Evolutionary conservation across 1,140 invertebrate genomes (phyloP).

Genomic region (Drosophila pallidifrons): DNA sequence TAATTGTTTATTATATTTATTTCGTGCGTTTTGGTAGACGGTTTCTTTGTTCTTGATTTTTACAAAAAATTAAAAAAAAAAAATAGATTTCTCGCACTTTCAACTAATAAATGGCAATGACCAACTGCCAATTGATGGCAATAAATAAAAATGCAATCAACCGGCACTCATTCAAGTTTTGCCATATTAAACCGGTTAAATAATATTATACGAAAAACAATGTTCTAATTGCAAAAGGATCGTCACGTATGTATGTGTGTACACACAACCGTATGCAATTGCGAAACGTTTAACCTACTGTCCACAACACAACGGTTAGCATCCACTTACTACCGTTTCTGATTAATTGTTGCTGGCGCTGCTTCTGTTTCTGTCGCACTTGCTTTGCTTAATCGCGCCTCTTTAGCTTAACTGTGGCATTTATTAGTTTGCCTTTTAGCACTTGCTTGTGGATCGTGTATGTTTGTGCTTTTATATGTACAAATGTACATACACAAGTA

Average conservation of each 20-base stretch:
- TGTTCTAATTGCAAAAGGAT: constrained; percentile 24
- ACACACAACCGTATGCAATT: background rate
- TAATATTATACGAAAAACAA: constrained; percentile 5
- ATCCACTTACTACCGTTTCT: constrained; percentile 30
- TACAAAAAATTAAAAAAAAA: too few species aligned
- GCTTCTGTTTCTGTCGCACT: background rate
- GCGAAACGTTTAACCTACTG: constrained; percentile 20
- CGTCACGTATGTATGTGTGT: background rate
- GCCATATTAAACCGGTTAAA: constrained; percentile 64
- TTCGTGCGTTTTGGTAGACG: too few species aligned
- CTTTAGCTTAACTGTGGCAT: constrained; percentile 6
- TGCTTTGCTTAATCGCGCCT: constrained; percentile 21
- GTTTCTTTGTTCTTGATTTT: too few species aligned
- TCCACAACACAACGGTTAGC: constrained; percentile 20
- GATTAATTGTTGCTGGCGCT: constrained; percentile 2
- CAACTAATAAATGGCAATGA: too few species aligned
- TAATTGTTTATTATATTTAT: too few species aligned
- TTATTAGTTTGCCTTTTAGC: constrained; percentile 18
- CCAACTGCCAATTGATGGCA: background rate
- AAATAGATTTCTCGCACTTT: too few species aligned
- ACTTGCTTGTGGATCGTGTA: constrained; percentile 27
- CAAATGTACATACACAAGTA: background rate
- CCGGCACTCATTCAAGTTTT: constrained; percentile 47
- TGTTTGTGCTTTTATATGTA: background rate
- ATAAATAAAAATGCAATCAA: background rate